Percentiles rank a stretch among this genome's conserved stretches.
Evolutionary conservation across 2,113 vertebrate species (phyloP).

Genomic region (Gnathonemus echidnorhynchus): DNA sequence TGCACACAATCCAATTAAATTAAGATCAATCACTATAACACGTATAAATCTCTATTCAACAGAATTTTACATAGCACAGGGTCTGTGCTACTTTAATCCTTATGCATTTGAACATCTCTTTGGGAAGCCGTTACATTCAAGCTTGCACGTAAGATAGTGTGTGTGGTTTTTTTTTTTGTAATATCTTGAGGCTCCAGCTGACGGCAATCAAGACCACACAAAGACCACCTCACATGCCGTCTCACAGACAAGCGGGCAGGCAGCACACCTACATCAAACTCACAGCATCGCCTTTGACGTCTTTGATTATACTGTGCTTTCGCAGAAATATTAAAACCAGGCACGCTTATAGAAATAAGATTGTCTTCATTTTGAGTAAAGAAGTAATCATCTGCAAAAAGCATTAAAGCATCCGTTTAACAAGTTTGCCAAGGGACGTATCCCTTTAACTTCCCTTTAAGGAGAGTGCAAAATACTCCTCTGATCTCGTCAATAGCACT

Average conservation of each 20-base stretch:
- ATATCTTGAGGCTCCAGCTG: not conserved
- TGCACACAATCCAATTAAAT: not conserved
- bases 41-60: not conserved
- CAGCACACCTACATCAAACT: not conserved
- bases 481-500: not conserved
- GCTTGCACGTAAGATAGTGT: not conserved
- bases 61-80: not conserved
- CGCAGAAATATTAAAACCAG: not conserved
- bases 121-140: conserved; percentile 19
- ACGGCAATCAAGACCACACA: not conserved
- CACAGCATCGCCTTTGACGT: not conserved
- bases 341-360: conserved; percentile 1
- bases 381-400: not conserved
- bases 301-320: not conserved
- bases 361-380: conserved; percentile 4
- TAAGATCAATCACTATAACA: not conserved
- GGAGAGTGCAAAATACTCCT: not conserved
- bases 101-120: not conserved
- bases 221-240: not conserved
- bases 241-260: not conserved
- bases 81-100: not conserved
- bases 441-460: not conserved
- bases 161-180: not conserved
- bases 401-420: not conserved
- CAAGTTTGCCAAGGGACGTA: not conserved